These are phyloP conservation scores for Galagoides demidoff DNA, from an alignment of 2,797 vertebrate species.

Conservation along the genomic window DNA sequence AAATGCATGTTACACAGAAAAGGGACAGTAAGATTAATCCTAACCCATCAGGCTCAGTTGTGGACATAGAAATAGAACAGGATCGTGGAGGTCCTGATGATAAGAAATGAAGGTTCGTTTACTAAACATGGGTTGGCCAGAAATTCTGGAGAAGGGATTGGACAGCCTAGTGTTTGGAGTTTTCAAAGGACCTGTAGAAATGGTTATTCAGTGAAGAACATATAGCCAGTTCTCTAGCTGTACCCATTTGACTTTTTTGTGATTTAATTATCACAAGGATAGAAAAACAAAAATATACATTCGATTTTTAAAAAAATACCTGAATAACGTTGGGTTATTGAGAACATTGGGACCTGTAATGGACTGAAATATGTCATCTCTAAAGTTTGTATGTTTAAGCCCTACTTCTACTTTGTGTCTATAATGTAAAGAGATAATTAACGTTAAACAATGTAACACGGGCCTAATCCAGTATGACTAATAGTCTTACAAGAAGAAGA, in stretches of 20 bases:
- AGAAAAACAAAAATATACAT: too few species aligned
- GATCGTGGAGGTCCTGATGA: not conserved
- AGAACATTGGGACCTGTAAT: not conserved
- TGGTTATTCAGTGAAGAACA: not conserved
- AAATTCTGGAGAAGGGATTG: not conserved
- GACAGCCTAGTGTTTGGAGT: not conserved
- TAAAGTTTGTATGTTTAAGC: not conserved
- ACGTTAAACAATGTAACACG: not conserved
- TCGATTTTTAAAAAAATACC: not conserved
- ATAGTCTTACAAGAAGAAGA: not conserved
- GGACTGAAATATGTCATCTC: not conserved
- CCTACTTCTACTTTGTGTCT: not conserved
- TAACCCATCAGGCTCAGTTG: not conserved
- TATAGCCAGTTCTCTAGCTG: not conserved
- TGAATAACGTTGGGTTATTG: not conserved
- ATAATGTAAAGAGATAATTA: not conserved
- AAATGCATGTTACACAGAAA: not conserved
- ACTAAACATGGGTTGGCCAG: not conserved
- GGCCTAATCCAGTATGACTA: too few species aligned
- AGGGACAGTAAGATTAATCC: not conserved
- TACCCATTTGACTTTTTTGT: not conserved
- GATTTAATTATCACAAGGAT: too few species aligned
- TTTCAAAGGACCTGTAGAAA: not conserved
- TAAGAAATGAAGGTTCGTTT: not conserved
- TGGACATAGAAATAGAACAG: not conserved